phyloP scores from a whole-genome alignment of 2,888 invertebrate species.

The Frankliniella intonsa region DNA sequence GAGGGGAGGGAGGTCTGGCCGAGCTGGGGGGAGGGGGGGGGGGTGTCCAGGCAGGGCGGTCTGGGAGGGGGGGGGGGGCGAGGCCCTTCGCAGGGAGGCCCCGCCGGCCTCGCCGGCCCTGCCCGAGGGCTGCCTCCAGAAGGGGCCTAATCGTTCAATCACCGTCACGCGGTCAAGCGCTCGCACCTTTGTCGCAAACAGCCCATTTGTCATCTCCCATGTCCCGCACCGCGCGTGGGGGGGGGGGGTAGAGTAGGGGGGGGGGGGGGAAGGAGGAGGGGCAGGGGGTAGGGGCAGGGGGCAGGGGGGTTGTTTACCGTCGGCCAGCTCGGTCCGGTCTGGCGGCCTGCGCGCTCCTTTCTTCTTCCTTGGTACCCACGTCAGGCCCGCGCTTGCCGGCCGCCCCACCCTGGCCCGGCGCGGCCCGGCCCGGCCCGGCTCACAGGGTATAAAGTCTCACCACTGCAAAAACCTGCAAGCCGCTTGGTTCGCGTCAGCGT shows the following conservation, averaged over 20 bases:
- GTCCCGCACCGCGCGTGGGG: not conserved
- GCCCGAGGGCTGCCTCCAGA: constrained; percentile 36
- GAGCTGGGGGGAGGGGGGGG: too few species aligned
- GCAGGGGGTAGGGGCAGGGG: not conserved
- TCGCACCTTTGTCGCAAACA: constrained; percentile 26
- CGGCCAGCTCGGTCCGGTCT: too few species aligned
- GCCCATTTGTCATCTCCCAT: constrained; percentile 26
- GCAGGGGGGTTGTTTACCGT: not conserved
- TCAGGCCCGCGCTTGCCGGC: too few species aligned
- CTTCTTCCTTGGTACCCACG: too few species aligned
- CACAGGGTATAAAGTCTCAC: too few species aligned
- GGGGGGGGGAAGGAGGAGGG: not conserved
- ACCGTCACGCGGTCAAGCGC: constrained; percentile 20
- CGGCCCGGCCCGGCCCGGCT: too few species aligned
- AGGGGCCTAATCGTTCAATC: constrained; percentile 36
- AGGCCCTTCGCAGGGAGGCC: not conserved
- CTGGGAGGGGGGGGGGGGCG: not conserved
- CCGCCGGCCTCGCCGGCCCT: too few species aligned
- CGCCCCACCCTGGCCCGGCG: too few species aligned
- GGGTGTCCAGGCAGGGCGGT: not conserved
- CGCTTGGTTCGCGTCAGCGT: too few species aligned
- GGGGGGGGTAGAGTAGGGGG: not conserved
- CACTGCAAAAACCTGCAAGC: too few species aligned
- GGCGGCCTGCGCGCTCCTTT: too few species aligned
- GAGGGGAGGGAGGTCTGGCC: too few species aligned